Base-by-base conservation (phyloP, 2,113 vertebrate genomes). In the Saguinus midas region DNA sequence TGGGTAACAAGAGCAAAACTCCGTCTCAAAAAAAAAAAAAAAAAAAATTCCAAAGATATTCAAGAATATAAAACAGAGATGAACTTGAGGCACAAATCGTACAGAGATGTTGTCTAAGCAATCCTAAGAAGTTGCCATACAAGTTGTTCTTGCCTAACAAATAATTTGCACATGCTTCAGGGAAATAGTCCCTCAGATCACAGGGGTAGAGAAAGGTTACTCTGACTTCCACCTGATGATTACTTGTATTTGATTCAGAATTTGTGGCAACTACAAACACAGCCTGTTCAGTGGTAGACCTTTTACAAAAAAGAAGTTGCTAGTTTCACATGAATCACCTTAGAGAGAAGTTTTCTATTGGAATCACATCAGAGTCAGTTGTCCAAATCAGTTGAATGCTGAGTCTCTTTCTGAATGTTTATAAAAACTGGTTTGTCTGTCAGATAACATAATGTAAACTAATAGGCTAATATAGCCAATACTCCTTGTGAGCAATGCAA, bases 251-350 rank as follows among this genome's bases (percentile, higher is more conserved):
- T 23, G 72, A 93, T 78, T 95, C 68, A 75, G 45, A 91, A 72
- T 32, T 72, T 87, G 80, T 76, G 50, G 68, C 73, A 70, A 76
- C 6, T 86, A 16, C 27, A 57, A 92, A 40, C 1, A 57, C 43
- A 83, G 87, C 58, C 87, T 97, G 18, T 88, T 86, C 23, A 75
- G 73, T 37, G 68, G 79, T 35, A 17, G 64, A 81, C 6, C 55
- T 87, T 94, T 93, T 86, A 91, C 18, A 89, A 93, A 95, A 95
- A 96, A 95, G 57, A n/a, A 83, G 25, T 25, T 94, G 80, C 48
- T 91, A 45, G 13, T 86, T 95, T 82, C 64, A 96, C 17, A 95
- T 17, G 87, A 64, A 68, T 87, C 61, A 61, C 27, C 68, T 95
- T 75, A 61, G 13, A 95, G 32, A 95, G 11, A 84, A 20, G 45